Evolutionary conservation across 1,140 invertebrate species (phyloP), one percentile per base, ranked within the genome.

Genomic region (Calephelis virginiensis): DNA sequence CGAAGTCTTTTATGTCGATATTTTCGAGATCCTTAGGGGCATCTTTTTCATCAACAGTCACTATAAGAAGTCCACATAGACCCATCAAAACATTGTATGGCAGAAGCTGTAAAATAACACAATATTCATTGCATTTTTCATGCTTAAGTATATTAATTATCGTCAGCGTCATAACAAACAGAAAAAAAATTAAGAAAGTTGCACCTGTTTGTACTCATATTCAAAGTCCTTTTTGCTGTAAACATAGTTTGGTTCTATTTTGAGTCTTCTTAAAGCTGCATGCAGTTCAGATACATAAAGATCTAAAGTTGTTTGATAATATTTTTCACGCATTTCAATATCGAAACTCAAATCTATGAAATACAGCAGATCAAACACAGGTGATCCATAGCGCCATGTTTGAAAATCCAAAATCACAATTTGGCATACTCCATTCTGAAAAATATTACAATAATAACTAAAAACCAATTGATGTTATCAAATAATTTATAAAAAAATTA

Each of bases 211-310:
- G 11, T 56, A 56, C 12, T 56, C 53, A 56, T 37, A 56, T 37
- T 56, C 53, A 28, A 56, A 56, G 28, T 56, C 53, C 37, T 56
- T 56, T 38, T 10, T 38, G 10, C 53, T 56, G 9, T 56, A 56
- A 11, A 56, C 53, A 56, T 56, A 37, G 37, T 56, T 56, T n/a
- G 53, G 53, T 56, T 56, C 53, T 7, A 56, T 56, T 12, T 56
- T 56, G 6, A 56, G 53, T 56, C 53, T 56, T 56, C 53, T 14
- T 56, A 56, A 12, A 28, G 53, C 53, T 12, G 53, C 53, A 37
- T 56, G 53, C 28, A 56, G 53, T 56, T 56, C 53, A 37, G 53
- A 56, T 28, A 56, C 11, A 7, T 56, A 56, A 28, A 56, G 28
- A 17, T 56, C 53, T 17, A 56, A 56, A 3, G 53, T 56, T 1